These are phyloP conservation scores for Archips xylosteana DNA, from an alignment of 2,888 invertebrate species.

Conservation along the genomic window DNA sequence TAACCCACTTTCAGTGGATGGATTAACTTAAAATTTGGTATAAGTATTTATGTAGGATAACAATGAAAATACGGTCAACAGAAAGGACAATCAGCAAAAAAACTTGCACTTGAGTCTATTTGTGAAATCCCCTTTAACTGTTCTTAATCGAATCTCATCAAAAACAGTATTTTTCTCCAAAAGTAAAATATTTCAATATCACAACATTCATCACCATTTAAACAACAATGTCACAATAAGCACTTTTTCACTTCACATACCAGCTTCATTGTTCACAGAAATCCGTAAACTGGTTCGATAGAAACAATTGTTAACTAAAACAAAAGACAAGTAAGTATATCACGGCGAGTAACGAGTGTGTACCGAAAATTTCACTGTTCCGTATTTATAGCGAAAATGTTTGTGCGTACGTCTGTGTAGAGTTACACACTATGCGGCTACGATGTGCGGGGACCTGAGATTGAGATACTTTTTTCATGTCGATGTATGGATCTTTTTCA, in stretches of 20 bases:
- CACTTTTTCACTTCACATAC: slow-evolving; percentile 58
- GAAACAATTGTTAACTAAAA: slow-evolving; percentile 34
- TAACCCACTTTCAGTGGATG: no score
- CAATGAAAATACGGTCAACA: no score
- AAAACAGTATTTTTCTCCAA: no score
- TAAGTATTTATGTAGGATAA: no score
- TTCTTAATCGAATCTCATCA: no score
- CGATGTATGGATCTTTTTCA: no score
- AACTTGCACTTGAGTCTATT: no score
- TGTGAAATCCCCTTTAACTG: no score
- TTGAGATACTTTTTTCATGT: background rate
- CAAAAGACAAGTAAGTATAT: slow-evolving; percentile 40
- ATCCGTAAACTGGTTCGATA: slow-evolving; percentile 45
- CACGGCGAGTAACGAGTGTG: slow-evolving; percentile 57
- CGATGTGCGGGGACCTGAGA: slow-evolving; percentile 50
- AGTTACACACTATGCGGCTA: slow-evolving; percentile 56
- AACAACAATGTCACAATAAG: background rate
- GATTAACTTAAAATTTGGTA: no score
- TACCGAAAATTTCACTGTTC: slow-evolving; percentile 61
- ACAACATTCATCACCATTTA: background rate
- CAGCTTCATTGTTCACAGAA: slow-evolving; percentile 69
- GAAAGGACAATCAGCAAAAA: no score
- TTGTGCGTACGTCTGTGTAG: slow-evolving; percentile 57
- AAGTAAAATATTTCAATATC: no score
- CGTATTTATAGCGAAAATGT: slow-evolving; percentile 72